Evolutionary conservation across 2,888 invertebrate species (phyloP).

Genomic region (Drosophila fulvimacula): DNA sequence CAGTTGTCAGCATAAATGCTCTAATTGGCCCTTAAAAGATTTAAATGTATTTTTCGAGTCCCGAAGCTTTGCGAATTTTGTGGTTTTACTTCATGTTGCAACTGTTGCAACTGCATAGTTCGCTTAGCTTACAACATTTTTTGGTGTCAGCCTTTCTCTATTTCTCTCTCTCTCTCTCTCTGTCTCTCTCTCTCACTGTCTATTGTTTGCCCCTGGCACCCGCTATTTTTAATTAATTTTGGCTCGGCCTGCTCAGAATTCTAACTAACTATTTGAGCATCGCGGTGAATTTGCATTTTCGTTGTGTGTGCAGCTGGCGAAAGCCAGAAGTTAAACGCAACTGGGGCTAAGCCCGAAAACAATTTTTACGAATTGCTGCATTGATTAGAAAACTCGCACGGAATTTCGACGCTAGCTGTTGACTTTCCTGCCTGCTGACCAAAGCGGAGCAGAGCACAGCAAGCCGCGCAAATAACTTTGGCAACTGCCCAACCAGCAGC

Average conservation of each 20-base stretch:
- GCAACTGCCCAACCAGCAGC: not conserved
- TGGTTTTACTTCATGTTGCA: conserved; percentile 1
- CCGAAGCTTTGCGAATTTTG: conserved; percentile 3
- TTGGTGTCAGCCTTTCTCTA: not conserved
- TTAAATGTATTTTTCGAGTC: not conserved
- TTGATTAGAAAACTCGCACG: conserved; percentile 44
- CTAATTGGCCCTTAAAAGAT: not conserved
- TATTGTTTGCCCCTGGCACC: not conserved
- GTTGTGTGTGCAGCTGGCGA: conserved; percentile 5
- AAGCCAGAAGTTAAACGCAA: conserved; percentile 43
- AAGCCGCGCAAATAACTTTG: conserved; percentile 8
- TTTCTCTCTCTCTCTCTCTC: not conserved
- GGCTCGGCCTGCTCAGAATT: conserved; percentile 13
- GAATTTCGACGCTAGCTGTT: conserved; percentile 34
- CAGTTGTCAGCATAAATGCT: not conserved
- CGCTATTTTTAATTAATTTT: conserved; percentile 53
- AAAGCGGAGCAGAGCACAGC: not conserved
- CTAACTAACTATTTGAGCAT: conserved; percentile 26
- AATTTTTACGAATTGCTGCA: conserved; percentile 6
- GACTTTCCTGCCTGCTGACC: conserved; percentile 6
- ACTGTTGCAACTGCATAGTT: conserved; percentile 8
- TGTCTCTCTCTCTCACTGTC: not conserved
- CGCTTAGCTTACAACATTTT: conserved; percentile 3
- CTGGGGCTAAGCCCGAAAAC: not conserved
- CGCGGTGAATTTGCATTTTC: conserved; percentile 20